Conservation (phyloP, 1,140 invertebrate species). For the Ceratina japonica region DNA sequence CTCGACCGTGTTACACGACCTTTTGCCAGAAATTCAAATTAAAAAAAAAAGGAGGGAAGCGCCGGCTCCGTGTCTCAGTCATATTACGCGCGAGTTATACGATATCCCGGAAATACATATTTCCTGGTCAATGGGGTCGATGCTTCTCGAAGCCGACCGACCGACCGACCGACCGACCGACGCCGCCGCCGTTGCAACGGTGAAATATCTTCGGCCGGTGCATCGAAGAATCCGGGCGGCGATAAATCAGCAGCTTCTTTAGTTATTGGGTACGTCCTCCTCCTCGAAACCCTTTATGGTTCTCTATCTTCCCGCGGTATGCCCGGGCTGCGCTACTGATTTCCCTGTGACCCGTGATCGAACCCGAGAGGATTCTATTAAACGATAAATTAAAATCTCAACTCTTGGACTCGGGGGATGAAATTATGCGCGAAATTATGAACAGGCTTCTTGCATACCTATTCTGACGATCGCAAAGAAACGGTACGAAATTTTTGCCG, state of each 20-base stretch:
- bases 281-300: slow-evolving; percentile 9
- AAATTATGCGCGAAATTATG: background rate
- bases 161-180: slow-evolving; percentile 5
- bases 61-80: background rate
- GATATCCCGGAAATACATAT: background rate
- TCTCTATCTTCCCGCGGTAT: slow-evolving; percentile 12
- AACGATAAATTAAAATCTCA: slow-evolving; percentile 60
- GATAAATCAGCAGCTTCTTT: slow-evolving; percentile 54
- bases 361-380: slow-evolving; percentile 41
- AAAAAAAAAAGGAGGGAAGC: background rate
- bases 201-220: slow-evolving; percentile 35
- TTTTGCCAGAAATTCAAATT: slow-evolving; percentile 10
- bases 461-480: background rate
- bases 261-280: slow-evolving; percentile 35
- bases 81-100: background rate
- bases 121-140: background rate
- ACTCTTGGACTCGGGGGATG: background rate
- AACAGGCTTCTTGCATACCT: background rate
- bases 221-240: slow-evolving; percentile 31
- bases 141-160: background rate
- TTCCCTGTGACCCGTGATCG: slow-evolving; percentile 1
- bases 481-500: no score
- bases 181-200: background rate
- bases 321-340: slow-evolving; percentile 24
- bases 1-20: background rate